A percentile compares a stretch with the other conserved stretches of the same genome.
Conservation (phyloP, 2,797 vertebrate species). For the Dromococcyx pavoninus region DNA sequence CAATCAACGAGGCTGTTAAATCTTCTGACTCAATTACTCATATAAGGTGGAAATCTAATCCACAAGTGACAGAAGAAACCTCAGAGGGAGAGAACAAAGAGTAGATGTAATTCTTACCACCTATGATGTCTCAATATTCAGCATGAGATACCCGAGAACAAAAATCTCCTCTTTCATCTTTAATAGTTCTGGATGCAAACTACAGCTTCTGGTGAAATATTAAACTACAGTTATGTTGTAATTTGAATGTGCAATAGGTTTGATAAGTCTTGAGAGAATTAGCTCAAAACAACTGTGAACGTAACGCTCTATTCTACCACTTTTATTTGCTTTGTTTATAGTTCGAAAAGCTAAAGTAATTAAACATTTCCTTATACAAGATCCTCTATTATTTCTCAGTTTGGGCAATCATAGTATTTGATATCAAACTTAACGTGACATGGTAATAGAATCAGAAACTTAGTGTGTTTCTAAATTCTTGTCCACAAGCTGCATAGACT, state of each 20-base stretch:
- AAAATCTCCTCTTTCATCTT: background rate
- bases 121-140: background rate
- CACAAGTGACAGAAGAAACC: background rate
- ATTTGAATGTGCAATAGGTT: background rate
- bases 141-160: background rate
- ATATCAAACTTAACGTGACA: background rate
- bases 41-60: background rate
- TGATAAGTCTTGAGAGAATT: background rate
- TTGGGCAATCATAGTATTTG: background rate
- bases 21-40: background rate
- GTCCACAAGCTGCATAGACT: background rate
- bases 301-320: background rate
- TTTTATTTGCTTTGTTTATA: background rate
- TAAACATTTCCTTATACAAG: background rate
- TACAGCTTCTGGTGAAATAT: background rate
- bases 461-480: background rate
- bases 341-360: background rate
- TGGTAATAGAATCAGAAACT: background rate
- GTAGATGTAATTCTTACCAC: background rate
- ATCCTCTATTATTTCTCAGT: background rate
- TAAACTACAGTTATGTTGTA: background rate
- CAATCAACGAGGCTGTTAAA: background rate
- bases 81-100: background rate
- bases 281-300: background rate
- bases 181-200: background rate